These are phyloP conservation scores for Forbesichthys papilliferus DNA, from an alignment of 2,113 vertebrate species.

Conservation along the genomic window DNA sequence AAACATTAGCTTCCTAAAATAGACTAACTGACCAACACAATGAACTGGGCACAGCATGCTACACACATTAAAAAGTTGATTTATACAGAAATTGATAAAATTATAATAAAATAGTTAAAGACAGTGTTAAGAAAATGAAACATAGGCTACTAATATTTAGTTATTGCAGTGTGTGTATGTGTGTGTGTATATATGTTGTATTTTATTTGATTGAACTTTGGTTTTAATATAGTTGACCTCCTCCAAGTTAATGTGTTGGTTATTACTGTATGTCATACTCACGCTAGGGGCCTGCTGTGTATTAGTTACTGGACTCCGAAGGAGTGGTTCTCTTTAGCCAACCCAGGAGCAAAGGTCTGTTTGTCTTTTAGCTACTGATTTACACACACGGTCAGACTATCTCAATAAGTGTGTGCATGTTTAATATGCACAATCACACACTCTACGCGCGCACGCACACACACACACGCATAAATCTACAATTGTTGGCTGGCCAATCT, in stretches of 20 bases:
- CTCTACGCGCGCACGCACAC: not conserved
- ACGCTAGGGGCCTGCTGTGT: slow-evolving; percentile 19
- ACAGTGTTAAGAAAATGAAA: no score
- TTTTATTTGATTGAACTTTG: slow-evolving; percentile 16
- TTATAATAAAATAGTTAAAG: no score
- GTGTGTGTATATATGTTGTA: no score
- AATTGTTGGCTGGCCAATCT: not conserved
- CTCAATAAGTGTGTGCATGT: slow-evolving; percentile 8
- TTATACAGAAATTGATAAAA: no score
- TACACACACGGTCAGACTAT: slow-evolving; percentile 37
- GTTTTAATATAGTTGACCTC: slow-evolving; percentile 26
- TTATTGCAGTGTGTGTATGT: not conserved
- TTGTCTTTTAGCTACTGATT: slow-evolving; percentile 71
- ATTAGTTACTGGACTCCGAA: not conserved
- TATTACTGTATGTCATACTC: not conserved
- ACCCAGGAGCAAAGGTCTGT: slow-evolving; percentile 69
- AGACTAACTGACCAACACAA: no score
- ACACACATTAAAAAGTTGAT: no score
- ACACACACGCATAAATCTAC: not conserved
- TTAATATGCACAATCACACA: not conserved
- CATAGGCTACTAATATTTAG: no score
- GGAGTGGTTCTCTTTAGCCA: not conserved
- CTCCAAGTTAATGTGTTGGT: not conserved
- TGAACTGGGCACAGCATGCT: no score
- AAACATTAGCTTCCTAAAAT: no score